Percentiles rank a stretch among this genome's conserved stretches.
phyloP scores from a whole-genome alignment of 2,113 vertebrate species.

The Zeus faber region DNA sequence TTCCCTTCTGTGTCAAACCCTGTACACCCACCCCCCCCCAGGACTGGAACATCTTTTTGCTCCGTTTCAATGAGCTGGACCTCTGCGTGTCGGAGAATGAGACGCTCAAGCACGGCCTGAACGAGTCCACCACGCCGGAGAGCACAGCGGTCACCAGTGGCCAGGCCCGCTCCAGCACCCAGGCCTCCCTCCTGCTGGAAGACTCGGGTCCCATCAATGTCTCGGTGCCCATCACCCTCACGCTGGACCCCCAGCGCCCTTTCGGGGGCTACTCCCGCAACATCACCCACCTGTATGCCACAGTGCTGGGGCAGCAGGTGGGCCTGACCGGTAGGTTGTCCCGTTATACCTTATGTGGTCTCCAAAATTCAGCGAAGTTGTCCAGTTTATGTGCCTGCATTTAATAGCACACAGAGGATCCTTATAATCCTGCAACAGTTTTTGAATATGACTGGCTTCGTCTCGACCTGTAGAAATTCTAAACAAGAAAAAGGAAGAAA shows the following conservation, averaged over 20 bases:
- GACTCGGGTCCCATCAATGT: constrained; percentile 91
- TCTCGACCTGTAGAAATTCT: too few relatives aligned
- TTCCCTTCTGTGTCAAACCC: neutral
- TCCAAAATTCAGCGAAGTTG: too few relatives aligned
- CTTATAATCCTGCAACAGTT: too few relatives aligned
- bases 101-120: constrained; percentile 91
- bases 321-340: constrained; percentile 84
- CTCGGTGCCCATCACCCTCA: constrained; percentile 93
- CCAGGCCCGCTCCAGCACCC: constrained; percentile 85
- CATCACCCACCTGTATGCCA: constrained; percentile 90
- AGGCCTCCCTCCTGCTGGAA: constrained; percentile 84
- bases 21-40: constrained; percentile 48
- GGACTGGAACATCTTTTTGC: constrained; percentile 98
- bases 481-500: too few relatives aligned
- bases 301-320: constrained; percentile 90
- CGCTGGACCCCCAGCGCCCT: constrained; percentile 87
- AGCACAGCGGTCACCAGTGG: constrained; percentile 86
- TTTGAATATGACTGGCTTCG: too few relatives aligned
- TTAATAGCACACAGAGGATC: too few relatives aligned
- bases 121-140: constrained; percentile 87
- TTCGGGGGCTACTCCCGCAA: constrained; percentile 96
- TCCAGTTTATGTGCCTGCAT: too few relatives aligned
- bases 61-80: constrained; percentile 94
- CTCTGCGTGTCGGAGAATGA: constrained; percentile 98
- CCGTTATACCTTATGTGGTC: too few relatives aligned